Evolutionary conservation across 2,888 invertebrate genomes (phyloP), one percentile per base, ranked within the genome.

Genomic region (Brenthis daphne): DNA sequence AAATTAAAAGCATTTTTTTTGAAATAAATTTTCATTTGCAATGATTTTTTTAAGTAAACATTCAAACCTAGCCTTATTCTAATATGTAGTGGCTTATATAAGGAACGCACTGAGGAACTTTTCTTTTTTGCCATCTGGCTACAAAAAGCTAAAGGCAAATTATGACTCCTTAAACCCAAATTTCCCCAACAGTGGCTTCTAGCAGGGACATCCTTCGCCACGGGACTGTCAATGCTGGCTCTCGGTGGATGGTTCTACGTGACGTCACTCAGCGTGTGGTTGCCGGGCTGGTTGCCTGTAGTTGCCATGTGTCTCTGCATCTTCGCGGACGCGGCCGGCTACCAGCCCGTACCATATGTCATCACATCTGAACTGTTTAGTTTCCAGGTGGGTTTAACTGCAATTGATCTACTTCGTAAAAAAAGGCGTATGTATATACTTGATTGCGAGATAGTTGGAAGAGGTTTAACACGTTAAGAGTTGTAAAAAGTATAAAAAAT

Each of bases 261-360:
- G 57, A 89, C 90, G 0, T 88, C 89, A 16, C 16, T 60, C 1
- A 50, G 60, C 6, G 60, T 50, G 1, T 60, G 60, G 60, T 79
- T 92, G 76, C 92, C 92, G 0, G 92, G 87, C 75, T 92, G 92
- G 91, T 75, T 92, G 76, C 92, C 92, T 0, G 89, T 92, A 5
- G 74, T 87, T 2, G 89, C 92, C 16, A 90, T 92, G 92, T 92
- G 92, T 55, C 73, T 90, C 2, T 91, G 92, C 75, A 92, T 92
- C 77, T 92, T 92, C 77, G 81, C 89, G 0, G 88, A 89, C 53
- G 92, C 92, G 0, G 90, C 92, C 1, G 92, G 92, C 3, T 91
- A 88, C 75, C 91, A 91, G 68, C 92, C 92, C 0, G 90, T 92
- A 29, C 92, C 92, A 0, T 92, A 92, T 64, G 91, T 92, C 64